Base-by-base conservation (phyloP, 1,140 invertebrate genomes). In the Drosophila quadrilineata region DNA sequence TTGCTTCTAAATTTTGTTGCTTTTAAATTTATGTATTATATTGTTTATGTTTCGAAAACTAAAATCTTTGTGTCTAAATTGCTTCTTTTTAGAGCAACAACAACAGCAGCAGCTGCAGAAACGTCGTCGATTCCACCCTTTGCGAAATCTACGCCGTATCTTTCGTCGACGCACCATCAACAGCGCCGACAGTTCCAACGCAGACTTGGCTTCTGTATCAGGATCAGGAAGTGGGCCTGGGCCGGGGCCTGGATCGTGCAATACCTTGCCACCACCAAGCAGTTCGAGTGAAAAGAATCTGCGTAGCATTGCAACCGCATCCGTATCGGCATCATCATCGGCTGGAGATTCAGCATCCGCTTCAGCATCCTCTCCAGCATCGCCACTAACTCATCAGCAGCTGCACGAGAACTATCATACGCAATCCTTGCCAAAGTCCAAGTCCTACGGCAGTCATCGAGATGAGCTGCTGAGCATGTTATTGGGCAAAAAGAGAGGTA, bases 131-230 rank as follows among this genome's bases (percentile, higher is more conserved):
- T 89, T 89, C 38, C 88, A 89, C 75, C 88, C 88, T 22, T 65
- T 89, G n/a, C 85, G 88, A 2, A 89, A 89, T 69, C 50, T 89
- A 10, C 75, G 88, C 2, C 80, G 87, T 17, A 89, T 89, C 40
- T 89, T 89, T 57, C 85, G 88, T 0, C 77, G 88, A 5, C 85
- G 88, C 24, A 89, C 88, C 1, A 84, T 89, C 31, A 88, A 80
- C 17, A 87, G 68, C 24, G 58, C 79, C 9, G 79, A 85, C 9
- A 86, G 66, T 38, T 29, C 22, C 8, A 17, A 12, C n/a, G 41
- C 40, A 16, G 69, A 58, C 12, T 52, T 45, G 0, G 21, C 54
- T 1, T n/a, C n/a, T n/a, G n/a, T n/a, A n/a, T n/a, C n/a, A n/a
- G n/a, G n/a, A n/a, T n/a, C n/a, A n/a, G n/a, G n/a, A n/a, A n/a